Conservation (phyloP, 2,113 vertebrate species). For the Sciurus niger region DNA sequence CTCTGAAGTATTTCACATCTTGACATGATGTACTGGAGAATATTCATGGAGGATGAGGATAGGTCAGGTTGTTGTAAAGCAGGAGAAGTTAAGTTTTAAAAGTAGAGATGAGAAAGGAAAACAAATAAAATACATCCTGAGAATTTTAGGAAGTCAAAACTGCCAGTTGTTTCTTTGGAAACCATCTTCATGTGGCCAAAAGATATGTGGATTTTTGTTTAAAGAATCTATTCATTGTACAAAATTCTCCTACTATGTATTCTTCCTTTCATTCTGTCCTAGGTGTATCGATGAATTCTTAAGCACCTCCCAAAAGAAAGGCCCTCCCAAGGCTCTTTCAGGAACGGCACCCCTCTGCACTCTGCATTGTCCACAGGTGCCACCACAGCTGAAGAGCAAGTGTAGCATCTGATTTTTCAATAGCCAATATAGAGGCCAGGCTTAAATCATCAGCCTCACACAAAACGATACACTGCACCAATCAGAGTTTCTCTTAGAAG, state of each 20-base stretch:
- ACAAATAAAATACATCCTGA: neutral
- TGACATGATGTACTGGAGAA: neutral
- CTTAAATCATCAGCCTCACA: neutral
- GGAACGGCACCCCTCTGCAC: neutral
- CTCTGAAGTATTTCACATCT: neutral
- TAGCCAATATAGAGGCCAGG: neutral
- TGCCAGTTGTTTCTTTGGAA: neutral
- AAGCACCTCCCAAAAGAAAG: neutral
- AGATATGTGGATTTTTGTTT: neutral
- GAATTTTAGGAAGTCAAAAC: neutral
- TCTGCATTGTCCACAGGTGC: neutral
- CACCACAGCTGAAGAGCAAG: neutral
- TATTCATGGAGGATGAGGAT: neutral
- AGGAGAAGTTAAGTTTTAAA: neutral
- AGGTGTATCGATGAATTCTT: neutral
- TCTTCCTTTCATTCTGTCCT: neutral
- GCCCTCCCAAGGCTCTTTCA: fast-evolving
- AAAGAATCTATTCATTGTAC: neutral
- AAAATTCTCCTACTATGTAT: neutral
- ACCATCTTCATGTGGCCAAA: neutral
- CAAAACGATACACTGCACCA: neutral
- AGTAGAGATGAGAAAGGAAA: neutral
- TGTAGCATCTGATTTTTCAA: neutral
- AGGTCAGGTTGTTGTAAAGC: neutral
- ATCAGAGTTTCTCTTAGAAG: neutral